Base-by-base conservation (phyloP, 2,797 vertebrate species). In the Crenuchus spilurus region DNA sequence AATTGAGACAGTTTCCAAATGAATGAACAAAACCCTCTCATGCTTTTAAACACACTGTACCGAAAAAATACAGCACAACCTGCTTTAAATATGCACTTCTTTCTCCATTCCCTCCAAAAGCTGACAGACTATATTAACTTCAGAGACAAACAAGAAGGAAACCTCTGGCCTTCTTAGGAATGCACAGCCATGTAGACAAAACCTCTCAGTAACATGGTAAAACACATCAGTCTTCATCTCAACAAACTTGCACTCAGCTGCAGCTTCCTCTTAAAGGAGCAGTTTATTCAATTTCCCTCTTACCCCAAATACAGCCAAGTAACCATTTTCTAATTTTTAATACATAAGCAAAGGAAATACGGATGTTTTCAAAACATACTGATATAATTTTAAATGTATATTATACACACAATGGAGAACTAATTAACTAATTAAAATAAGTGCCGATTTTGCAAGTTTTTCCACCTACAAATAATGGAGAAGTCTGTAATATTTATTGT, bases 21-120 rank as follows among this genome's bases (percentile, higher is more conserved):
- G 10, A 71, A 71, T 44, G 13, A 46, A 61, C 69, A 62, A 71
- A 71, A 30, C 30, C 39, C 14, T 20, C 46, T 26, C 11, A 20
- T 16, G 22, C 33, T 54, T 49, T 61, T 16, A 39, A 68, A 64
- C 28, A 41, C 66, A 35, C 14, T 7, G 6, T 11, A 2, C 6
- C 54, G 39, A n/a, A 44, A n/a, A 44, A 44, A n/a, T 44, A 44
- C 42, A 7, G 8, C 44, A 20, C 16, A 9, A 1, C 44, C 20
- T 6, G 60, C 57, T 58, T 58, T 58, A 30, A 35, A 46, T 14
- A 2, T 1, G 51, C 10, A 4, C 51, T 39, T 13, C 31, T 55
- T 44, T 44, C 24, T 57, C 0, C 35, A n/a, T 42, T 20, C 16
- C 8, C 18, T 51, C 39, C 35, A 1, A 14, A n/a, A 55, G 24